Evolutionary conservation across 2,797 vertebrate species (phyloP).

Genomic region (Oophaga sylvatica): DNA sequence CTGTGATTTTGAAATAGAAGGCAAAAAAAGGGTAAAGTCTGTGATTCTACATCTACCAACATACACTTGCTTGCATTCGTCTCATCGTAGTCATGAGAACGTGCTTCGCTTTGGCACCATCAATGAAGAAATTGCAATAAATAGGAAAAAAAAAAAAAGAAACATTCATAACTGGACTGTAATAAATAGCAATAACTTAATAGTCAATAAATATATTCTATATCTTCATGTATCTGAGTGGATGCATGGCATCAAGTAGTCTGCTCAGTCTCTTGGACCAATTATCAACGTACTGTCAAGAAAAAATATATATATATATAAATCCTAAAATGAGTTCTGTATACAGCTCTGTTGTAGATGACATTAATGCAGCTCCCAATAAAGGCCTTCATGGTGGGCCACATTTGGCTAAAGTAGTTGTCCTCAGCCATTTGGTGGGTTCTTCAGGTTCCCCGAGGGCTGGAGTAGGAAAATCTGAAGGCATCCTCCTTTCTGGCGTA

Average conservation of each 20-base stretch:
- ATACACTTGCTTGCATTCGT: constrained; percentile 69
- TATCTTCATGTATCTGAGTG: constrained; percentile 83
- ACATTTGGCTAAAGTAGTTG: neutral
- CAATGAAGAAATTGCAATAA: constrained; percentile 88
- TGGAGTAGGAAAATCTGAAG: constrained; percentile 16
- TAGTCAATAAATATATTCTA: constrained; percentile 98
- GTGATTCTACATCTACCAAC: constrained; percentile 77
- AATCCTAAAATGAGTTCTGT: constrained; percentile 69
- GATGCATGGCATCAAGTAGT: constrained; percentile 85
- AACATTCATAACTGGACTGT: constrained; percentile 86
- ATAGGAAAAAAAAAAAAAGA: constrained; percentile 81
- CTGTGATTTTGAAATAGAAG: neutral
- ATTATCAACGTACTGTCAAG: constrained; percentile 73
- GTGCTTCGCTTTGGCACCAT: constrained; percentile 89
- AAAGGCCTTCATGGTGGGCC: neutral
- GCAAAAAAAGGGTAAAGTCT: constrained; percentile 77
- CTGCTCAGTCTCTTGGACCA: constrained; percentile 80
- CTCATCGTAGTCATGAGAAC: constrained; percentile 69
- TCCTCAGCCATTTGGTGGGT: neutral
- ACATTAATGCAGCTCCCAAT: neutral
- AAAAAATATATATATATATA: constrained; percentile 72
- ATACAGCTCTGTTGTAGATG: neutral
- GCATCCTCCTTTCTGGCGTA: neutral
- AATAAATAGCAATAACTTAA: constrained; percentile 99
- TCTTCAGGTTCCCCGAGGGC: neutral